Conservation (phyloP, 2,797 vertebrate species). For the Channallabes apus region DNA sequence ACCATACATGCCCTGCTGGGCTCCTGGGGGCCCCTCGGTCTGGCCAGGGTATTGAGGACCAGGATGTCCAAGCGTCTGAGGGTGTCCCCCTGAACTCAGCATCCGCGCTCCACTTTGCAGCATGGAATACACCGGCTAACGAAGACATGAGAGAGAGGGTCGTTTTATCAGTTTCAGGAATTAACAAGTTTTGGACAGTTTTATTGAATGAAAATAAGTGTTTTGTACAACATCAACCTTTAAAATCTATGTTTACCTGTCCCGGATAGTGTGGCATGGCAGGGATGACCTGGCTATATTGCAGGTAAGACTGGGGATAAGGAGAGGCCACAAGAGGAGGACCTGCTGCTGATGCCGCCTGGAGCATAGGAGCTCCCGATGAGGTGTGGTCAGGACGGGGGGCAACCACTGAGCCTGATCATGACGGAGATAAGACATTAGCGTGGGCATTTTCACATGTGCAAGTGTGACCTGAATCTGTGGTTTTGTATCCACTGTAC, state of each 20-base stretch:
- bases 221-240: too few species aligned
- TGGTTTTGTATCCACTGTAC: neutral
- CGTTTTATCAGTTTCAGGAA: neutral
- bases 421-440: neutral
- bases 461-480: neutral
- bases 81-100: constrained; percentile 84
- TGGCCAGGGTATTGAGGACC: constrained; percentile 84
- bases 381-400: constrained; percentile 82
- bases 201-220: neutral
- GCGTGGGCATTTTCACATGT: neutral
- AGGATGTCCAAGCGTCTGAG: constrained; percentile 84
- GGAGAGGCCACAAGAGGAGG: constrained; percentile 86
- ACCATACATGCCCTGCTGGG: constrained; percentile 89
- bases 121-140: constrained; percentile 81
- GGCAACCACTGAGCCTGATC: constrained; percentile 78
- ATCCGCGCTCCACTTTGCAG: constrained; percentile 85
- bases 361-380: constrained; percentile 82
- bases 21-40: constrained; percentile 83
- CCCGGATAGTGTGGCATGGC: constrained; percentile 86
- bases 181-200: neutral
- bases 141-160: neutral
- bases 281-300: constrained; percentile 88
- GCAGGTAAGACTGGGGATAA: constrained; percentile 86
- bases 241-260: constrained; percentile 27
- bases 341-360: constrained; percentile 82